These are phyloP conservation scores for Jacana jacana DNA, from an alignment of 2,113 vertebrate genomes.

Conservation along the genomic window DNA sequence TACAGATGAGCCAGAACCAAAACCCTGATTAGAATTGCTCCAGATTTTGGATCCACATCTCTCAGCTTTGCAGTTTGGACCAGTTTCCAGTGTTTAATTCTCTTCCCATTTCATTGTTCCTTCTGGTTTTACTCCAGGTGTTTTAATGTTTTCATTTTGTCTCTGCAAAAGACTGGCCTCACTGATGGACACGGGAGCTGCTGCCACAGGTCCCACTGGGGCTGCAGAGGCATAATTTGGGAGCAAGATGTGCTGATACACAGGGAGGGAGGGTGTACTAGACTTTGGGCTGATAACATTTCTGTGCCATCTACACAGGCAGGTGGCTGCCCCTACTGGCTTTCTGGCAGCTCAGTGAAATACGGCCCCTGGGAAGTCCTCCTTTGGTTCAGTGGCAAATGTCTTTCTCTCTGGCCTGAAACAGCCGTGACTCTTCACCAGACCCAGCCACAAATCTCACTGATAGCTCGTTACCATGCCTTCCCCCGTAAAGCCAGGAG, in stretches of 20 bases:
- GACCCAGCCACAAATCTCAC: background rate
- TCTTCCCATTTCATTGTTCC: background rate
- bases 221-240: background rate
- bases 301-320: background rate
- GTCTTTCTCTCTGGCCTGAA: background rate
- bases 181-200: background rate
- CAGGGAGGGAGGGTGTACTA: accelerated
- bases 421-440: background rate
- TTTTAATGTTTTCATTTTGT: background rate
- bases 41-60: conserved; percentile 42
- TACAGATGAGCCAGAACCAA: conserved; percentile 60
- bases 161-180: background rate
- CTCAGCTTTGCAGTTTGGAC: conserved; percentile 35
- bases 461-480: background rate
- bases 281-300: background rate
- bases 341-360: background rate
- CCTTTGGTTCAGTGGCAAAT: background rate
- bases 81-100: conserved; percentile 8
- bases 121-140: conserved; percentile 28
- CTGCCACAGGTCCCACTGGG: background rate
- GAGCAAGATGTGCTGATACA: background rate
- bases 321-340: background rate
- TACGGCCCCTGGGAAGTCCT: background rate
- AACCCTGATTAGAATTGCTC: conserved; percentile 50
- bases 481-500: accelerated